A percentile compares a stretch with the other conserved stretches of the same genome.
Conservation (phyloP, 1,140 invertebrate genomes). For the Meloidogyne floridensis region DNA sequence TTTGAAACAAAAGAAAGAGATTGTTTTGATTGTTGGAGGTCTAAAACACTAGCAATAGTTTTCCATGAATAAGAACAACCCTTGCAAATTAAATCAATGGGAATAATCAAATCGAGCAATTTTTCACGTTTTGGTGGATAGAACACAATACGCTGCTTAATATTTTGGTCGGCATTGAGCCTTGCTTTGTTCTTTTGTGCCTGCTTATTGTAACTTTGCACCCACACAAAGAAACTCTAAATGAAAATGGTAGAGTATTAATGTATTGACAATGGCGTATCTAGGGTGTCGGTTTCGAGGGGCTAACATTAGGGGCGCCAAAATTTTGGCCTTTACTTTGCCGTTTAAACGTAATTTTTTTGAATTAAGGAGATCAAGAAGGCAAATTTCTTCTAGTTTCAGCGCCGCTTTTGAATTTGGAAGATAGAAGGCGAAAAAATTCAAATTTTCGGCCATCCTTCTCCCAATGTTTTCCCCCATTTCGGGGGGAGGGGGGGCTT, state of each 20-base stretch:
- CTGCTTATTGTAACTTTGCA: constrained; percentile 14
- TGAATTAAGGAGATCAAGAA: background rate
- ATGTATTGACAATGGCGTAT: too few relatives aligned
- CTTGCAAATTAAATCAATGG: background rate
- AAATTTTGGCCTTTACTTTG: too few relatives aligned
- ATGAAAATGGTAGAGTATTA: background rate
- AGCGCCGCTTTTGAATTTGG: too few relatives aligned
- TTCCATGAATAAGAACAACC: constrained; percentile 16
- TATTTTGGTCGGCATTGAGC: background rate
- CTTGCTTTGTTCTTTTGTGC: background rate
- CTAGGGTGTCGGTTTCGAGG: too few relatives aligned
- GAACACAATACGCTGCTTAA: constrained; percentile 10
- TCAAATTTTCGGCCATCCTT: too few relatives aligned
- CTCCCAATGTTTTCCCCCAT: too few relatives aligned
- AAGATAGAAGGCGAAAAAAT: too few relatives aligned
- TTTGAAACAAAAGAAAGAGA: background rate
- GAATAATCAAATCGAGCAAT: constrained; percentile 16
- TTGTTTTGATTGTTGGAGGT: constrained; percentile 11
- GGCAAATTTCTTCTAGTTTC: too few relatives aligned
- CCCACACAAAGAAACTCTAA: constrained; percentile 28
- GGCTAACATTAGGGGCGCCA: too few relatives aligned
- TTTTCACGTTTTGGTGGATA: constrained; percentile 4
- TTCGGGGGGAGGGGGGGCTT: too few relatives aligned
- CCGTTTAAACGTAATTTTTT: too few relatives aligned
- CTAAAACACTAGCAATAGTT: constrained; percentile 11